phyloP scores from a whole-genome alignment of 1,140 invertebrate species.

The Heliconius eleuchia region DNA sequence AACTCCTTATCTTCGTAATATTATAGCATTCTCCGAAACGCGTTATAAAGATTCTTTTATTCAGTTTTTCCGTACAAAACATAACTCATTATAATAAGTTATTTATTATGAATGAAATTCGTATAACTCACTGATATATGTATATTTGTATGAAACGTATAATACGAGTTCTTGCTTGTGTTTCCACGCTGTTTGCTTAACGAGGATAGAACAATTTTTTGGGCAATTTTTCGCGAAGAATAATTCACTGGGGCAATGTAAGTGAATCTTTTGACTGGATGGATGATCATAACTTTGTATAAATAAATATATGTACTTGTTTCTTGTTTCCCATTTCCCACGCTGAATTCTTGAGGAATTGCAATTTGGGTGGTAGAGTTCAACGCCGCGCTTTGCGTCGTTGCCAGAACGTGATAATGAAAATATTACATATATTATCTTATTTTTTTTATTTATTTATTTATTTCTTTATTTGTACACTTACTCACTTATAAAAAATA shows the following conservation, averaged over 20 bases:
- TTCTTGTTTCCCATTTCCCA: neutral
- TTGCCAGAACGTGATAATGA: too few relatives aligned
- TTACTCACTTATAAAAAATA: too few relatives aligned
- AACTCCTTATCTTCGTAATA: too few relatives aligned
- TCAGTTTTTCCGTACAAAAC: neutral
- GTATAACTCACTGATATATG: neutral
- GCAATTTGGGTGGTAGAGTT: too few relatives aligned
- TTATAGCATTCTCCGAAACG: too few relatives aligned
- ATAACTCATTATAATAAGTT: neutral
- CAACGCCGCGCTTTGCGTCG: too few relatives aligned
- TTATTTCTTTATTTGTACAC: too few relatives aligned
- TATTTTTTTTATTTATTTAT: too few relatives aligned
- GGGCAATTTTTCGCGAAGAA: constrained; percentile 43
- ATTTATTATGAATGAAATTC: constrained; percentile 1
- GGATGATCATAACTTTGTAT: neutral
- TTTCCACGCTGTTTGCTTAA: constrained; percentile 48
- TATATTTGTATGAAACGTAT: constrained; percentile 10
- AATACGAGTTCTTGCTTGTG: constrained; percentile 43
- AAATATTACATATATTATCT: too few relatives aligned
- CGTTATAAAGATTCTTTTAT: neutral
- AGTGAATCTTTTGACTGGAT: constrained; percentile 21
- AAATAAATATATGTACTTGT: neutral
- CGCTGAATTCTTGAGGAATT: neutral
- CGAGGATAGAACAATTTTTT: constrained; percentile 44
- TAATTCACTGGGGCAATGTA: constrained; percentile 27